Base-by-base conservation (phyloP, 2,113 vertebrate genomes). In the Brevimyrus niger region DNA sequence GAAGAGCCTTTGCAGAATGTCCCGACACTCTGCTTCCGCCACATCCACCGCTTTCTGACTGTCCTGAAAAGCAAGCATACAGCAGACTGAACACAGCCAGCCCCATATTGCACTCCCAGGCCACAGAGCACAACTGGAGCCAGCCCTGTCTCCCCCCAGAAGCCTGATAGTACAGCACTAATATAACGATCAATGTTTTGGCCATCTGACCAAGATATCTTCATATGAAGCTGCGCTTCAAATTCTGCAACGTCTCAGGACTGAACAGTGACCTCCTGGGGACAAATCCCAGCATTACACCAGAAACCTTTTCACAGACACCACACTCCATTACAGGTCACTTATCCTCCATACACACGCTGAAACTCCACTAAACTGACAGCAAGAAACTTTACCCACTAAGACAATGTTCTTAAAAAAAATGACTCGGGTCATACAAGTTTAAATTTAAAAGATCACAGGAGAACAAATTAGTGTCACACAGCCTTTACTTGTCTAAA, bases 1-100 rank as follows among this genome's bases (percentile, higher is more conserved):
- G 92, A 99, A 97, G 87, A 99, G 94, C 92, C 97, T 98, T 96
- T 97, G 97, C 87, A 99, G 95, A 89, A 97, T 93, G 5, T 96
- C 92, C 91, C 96, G 95, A n/a, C 96, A 97, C 92, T 98, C 96
- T 0, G 96, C 95, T 91, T 98, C 96, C n/a, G 93, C 93, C 58
- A 90, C 89, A 91, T 96, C 96, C 93, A 98, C 88, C 0, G 94
- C 94, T 0, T 96, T 94, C 90, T 97, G 96, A 92, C 95, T 96
- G 93, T 99, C 98, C 98, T 99, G 93, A 88, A 94, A 7, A 88
- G 92, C 91, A 88, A 91, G 69, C 91, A 42, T 91, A 31, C 38
- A 27, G n/a, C 35, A 1, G 50, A 46, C 80, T 35, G 82, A 61
- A n/a, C 87, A 91, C 8, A 69, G 2, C 13, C 0, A 4, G 10